Evolutionary conservation across 2,888 invertebrate genomes (phyloP), one percentile per base, ranked within the genome.

Genomic region (Myathropa florea): DNA sequence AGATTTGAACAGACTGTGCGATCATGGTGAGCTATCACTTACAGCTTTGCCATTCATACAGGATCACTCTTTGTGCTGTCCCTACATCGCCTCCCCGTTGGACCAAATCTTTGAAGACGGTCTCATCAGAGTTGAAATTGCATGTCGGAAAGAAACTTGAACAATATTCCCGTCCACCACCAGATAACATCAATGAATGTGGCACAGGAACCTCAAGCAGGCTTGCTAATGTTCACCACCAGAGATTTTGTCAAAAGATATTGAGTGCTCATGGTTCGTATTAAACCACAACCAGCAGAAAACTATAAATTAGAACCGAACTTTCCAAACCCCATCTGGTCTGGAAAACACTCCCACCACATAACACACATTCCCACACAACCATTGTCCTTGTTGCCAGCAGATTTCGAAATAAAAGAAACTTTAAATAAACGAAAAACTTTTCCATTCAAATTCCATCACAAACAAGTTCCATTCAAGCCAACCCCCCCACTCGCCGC

Each of bases 361-460:
- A n/a, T 7, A 46, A 0, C 18, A 46, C 39, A 23, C 70, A 63
- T 59, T 33, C 55, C 36, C n/a, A 33, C 68, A 57, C 64, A 39
- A n/a, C 36, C 70, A 77, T 71, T 77, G 77, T 60, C 61, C 71
- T 65, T 71, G 71, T 81, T 77, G 71, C 36, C 68, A 78, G 53
- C 55, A 60, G 21, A 46, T 10, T 46, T 46, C 23, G 55, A 61
- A 82, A 81, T 84, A 67, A 77, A 36, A 12, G 73, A 82, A 86
- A 85, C 72, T 78, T 80, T 71, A 86, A 73, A 82, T 86, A 86
- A 86, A 86, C 85, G 86, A 78, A 86, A 86, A 86, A 86, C 61
- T 86, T 86, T 86, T 67, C 73, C 70, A 83, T 86, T 83, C 73
- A 86, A 73, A 79, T 83, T 75, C 83, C 78, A 75, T 67, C 82